These are phyloP conservation scores for Heteromurus nitidus DNA, from an alignment of 2,888 invertebrate genomes.

Conservation along the genomic window DNA sequence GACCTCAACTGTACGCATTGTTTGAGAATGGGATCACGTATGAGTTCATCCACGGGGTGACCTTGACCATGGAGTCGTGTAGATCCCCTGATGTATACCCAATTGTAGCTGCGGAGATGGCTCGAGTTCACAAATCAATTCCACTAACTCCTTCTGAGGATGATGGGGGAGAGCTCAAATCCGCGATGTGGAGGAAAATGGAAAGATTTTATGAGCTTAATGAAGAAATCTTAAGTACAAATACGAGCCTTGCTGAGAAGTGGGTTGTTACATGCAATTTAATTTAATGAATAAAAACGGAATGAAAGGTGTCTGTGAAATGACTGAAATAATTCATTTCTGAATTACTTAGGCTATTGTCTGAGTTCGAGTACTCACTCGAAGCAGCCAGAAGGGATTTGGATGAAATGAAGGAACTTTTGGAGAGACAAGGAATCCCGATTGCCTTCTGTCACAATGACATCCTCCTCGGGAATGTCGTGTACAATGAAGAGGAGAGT, in stretches of 20 bases:
- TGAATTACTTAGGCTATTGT: background rate
- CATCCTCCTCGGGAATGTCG: slow-evolving; percentile 93
- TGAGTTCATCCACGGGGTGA: slow-evolving; percentile 88
- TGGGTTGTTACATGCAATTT: slow-evolving; percentile 5
- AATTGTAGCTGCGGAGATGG: slow-evolving; percentile 88
- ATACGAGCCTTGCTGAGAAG: slow-evolving; percentile 15
- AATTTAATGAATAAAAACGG: too few relatives aligned
- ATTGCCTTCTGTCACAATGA: slow-evolving; percentile 98
- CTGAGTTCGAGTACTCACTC: slow-evolving; percentile 75
- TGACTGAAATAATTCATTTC: too few relatives aligned
- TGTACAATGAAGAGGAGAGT: slow-evolving; percentile 84
- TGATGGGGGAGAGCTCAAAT: background rate
- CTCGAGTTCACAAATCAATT: slow-evolving; percentile 82
- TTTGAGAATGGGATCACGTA: slow-evolving; percentile 96
- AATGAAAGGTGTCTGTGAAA: too few relatives aligned
- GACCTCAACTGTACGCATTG: slow-evolving; percentile 90
- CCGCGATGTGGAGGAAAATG: slow-evolving; percentile 18
- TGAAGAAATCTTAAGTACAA: slow-evolving; percentile 38
- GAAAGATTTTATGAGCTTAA: slow-evolving; percentile 41
- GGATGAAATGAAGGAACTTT: slow-evolving; percentile 80
- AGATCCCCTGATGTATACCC: slow-evolving; percentile 82
- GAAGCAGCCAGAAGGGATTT: slow-evolving; percentile 74
- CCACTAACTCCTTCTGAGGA: slow-evolving; percentile 8
- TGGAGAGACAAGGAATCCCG: slow-evolving; percentile 81
- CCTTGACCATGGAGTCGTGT: slow-evolving; percentile 82